Evolutionary conservation across 2,113 vertebrate genomes (phyloP), one percentile per base, ranked within the genome.

Genomic region (Abramis brama): DNA sequence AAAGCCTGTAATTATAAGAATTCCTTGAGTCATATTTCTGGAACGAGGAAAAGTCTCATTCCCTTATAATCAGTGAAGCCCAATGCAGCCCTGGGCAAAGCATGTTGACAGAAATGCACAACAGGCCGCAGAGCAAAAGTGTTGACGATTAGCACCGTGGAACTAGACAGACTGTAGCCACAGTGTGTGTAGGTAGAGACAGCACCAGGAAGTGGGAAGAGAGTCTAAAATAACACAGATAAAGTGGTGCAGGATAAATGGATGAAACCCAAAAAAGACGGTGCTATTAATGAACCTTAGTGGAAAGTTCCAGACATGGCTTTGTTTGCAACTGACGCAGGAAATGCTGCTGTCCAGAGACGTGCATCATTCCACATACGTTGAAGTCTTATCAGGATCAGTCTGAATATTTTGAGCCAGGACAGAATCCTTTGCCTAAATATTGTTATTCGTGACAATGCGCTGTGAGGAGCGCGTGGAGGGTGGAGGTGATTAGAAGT

Each of bases 191-290:
- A 55, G 60, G 64, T 60, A 73, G 52, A 60, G 66, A 73, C 70
- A 82, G 73, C 21, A 62, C 25, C 85, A 86, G 85, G 85, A 86
- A 64, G 71, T 81, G 85, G 59, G 79, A 86, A 86, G 78, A 85
- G 25, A 66, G 70, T 50, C 79, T 86, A 86, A 86, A 86, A 86
- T 75, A 86, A 86, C 85, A 86, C 68, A 27, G 85, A 86, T 86
- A 86, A 80, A 60, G 47, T 23, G 64, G 27, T 23, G 47, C 64
- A 71, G 80, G 64, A 82, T 70, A 82, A 82, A 82, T 71, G 45
- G 45, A 83, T 71, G 27, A 59, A 83, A 50, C 33, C 68, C 68
- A 71, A 71, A 57, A 83, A 73, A 52, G 62, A 66, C 17, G 0
- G 47, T 19, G 68, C 57, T 59, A 59, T 83, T 83, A 83, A 71